A percentile compares a stretch with the other conserved stretches of the same genome.
Conservation (phyloP, 2,797 vertebrate genomes). For the Gadopsis marmoratus region DNA sequence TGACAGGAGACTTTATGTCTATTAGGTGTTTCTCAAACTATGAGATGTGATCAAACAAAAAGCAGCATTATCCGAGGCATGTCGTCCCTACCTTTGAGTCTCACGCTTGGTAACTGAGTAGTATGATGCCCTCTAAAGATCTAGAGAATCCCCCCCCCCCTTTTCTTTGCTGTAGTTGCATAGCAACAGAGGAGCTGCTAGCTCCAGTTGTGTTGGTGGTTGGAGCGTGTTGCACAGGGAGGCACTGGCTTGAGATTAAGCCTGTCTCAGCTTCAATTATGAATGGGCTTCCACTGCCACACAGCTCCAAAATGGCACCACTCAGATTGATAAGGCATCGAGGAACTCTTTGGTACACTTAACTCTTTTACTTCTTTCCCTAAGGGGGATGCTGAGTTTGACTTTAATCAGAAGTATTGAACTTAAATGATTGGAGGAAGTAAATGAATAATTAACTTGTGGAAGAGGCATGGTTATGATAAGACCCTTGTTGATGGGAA, state of each 20-base stretch:
- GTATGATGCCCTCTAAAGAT: constrained; percentile 81
- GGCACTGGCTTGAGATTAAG: constrained; percentile 82
- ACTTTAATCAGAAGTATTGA: constrained; percentile 80
- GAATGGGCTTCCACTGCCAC: constrained; percentile 83
- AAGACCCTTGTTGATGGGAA: constrained; percentile 82
- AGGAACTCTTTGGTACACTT: constrained; percentile 69
- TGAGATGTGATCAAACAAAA: constrained; percentile 35
- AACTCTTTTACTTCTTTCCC: constrained; percentile 59
- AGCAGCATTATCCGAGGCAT: constrained; percentile 6
- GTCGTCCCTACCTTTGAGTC: constrained; percentile 49
- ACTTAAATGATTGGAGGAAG: constrained; percentile 79
- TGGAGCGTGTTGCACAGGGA: constrained; percentile 74
- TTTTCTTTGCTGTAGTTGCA: constrained; percentile 84
- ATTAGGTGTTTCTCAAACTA: constrained; percentile 16
- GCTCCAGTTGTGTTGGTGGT: constrained; percentile 83
- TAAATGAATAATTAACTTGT: constrained; percentile 80
- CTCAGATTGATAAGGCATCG: constrained; percentile 69
- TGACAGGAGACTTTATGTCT: constrained; percentile 2
- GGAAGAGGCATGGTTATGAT: constrained; percentile 71
- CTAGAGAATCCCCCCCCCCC: constrained; percentile 63
- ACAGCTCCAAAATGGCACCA: constrained; percentile 77
- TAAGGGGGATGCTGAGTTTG: constrained; percentile 29
- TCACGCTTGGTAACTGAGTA: constrained; percentile 63
- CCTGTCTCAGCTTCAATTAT: constrained; percentile 85
- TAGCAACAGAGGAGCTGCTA: constrained; percentile 86